Evolutionary conservation across 2,888 invertebrate genomes (phyloP).

Genomic region (Ferrisia virgata): DNA sequence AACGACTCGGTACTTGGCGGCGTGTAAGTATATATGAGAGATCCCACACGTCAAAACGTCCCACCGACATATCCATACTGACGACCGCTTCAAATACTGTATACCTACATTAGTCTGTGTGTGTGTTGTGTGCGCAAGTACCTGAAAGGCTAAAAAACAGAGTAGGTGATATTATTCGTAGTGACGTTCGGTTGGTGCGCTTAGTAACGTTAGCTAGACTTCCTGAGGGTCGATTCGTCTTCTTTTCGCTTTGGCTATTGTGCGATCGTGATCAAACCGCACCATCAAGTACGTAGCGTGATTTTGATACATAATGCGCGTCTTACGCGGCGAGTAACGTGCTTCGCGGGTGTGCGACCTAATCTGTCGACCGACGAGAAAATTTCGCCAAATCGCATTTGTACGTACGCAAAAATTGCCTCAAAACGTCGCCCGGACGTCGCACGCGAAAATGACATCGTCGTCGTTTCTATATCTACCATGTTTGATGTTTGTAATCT

Average conservation of each 20-base stretch:
- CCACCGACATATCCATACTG: slow-evolving; percentile 9
- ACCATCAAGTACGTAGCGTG: neutral
- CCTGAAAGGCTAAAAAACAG: slow-evolving; percentile 35
- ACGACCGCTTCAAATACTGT: slow-evolving; percentile 32
- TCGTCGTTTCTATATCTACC: neutral
- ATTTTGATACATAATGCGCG: slow-evolving; percentile 11
- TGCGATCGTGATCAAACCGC: neutral
- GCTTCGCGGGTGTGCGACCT: neutral
- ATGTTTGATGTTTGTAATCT: neutral
- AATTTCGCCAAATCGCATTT: neutral
- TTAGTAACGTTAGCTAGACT: slow-evolving; percentile 29
- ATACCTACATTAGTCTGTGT: neutral
- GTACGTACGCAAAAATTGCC: no score
- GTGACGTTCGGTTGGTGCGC: slow-evolving; percentile 18
- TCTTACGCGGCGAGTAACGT: neutral
- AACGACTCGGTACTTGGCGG: slow-evolving; percentile 7
- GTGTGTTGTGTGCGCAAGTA: slow-evolving; percentile 31
- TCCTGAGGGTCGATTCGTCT: slow-evolving; percentile 37
- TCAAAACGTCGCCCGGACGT: neutral
- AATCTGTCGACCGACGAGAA: neutral
- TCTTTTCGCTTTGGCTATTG: slow-evolving; percentile 17
- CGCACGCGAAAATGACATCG: neutral
- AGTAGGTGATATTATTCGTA: slow-evolving; percentile 42
- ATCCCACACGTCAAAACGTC: slow-evolving; percentile 39
- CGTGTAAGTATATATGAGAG: neutral